Percentiles rank a stretch among this genome's conserved stretches.
Evolutionary conservation across 2,113 vertebrate species (phyloP).

Genomic region (Verasper variegatus): DNA sequence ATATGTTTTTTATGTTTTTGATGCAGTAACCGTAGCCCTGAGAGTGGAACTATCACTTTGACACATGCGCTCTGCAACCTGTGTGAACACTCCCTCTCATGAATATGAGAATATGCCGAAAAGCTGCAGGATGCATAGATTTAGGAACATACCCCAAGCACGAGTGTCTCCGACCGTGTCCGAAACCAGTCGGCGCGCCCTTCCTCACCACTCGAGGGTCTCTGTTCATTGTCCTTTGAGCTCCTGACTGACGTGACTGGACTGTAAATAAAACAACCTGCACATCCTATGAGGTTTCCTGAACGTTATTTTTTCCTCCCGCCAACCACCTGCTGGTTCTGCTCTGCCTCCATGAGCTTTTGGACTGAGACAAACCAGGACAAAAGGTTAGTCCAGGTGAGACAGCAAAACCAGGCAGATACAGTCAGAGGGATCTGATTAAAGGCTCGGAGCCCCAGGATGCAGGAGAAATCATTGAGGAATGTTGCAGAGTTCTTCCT

Average conservation of each 20-base stretch:
- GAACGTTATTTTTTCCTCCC: slow-evolving; percentile 11
- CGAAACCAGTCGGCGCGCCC: slow-evolving; percentile 55
- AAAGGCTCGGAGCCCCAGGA: slow-evolving; percentile 15
- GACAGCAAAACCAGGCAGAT: slow-evolving; percentile 25
- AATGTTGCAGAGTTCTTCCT: slow-evolving; percentile 47
- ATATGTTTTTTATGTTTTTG: too few relatives aligned
- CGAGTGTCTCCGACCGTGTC: slow-evolving; percentile 78
- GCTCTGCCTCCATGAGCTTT: slow-evolving; percentile 23
- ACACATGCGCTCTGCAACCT: too few relatives aligned
- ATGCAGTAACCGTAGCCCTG: too few relatives aligned
- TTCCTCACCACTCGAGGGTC: slow-evolving; percentile 67
- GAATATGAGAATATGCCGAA: slow-evolving; percentile 1
- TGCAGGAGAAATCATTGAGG: slow-evolving; percentile 22
- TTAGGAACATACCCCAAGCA: slow-evolving; percentile 78
- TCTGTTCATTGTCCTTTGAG: slow-evolving; percentile 73
- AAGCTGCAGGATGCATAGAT: slow-evolving; percentile 16
- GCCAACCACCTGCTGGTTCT: slow-evolving; percentile 1
- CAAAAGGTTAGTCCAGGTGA: slow-evolving; percentile 18
- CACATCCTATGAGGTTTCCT: slow-evolving; percentile 19
- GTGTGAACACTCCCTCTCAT: not conserved
- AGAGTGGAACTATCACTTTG: too few relatives aligned
- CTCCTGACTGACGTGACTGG: slow-evolving; percentile 25
- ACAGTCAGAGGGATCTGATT: slow-evolving; percentile 30
- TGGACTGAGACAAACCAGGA: not conserved
- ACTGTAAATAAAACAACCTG: slow-evolving; percentile 14